Evolutionary conservation across 2,797 vertebrate species (phyloP).

Genomic region (Coregonus ussuriensis): DNA sequence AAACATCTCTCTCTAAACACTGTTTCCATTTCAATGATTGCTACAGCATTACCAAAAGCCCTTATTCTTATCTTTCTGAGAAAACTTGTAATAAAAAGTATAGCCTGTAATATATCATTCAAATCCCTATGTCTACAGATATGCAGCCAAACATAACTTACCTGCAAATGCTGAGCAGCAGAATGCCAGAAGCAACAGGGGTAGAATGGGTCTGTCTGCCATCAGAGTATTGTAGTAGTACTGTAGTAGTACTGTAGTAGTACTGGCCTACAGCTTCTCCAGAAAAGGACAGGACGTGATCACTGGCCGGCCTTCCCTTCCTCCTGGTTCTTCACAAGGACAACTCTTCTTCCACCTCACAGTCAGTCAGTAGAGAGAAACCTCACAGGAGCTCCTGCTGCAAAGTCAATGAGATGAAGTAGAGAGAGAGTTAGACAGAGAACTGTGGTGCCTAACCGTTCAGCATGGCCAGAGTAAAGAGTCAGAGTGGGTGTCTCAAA

Average conservation of each 20-base stretch:
- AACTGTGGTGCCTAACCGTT: conserved; percentile 5
- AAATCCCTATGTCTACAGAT: background rate
- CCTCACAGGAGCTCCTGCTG: conserved; percentile 48
- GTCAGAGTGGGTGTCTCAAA: background rate
- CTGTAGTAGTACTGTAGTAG: conserved; percentile 8
- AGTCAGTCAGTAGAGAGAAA: conserved; percentile 41
- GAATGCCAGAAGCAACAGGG: conserved; percentile 62
- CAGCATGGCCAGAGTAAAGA: conserved; percentile 27
- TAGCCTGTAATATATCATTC: background rate
- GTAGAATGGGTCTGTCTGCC: conserved; percentile 46
- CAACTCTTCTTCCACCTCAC: conserved; percentile 23
- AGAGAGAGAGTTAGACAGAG: conserved; percentile 13
- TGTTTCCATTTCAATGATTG: background rate
- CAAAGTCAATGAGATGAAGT: conserved; percentile 44
- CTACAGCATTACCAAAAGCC: conserved; percentile 5
- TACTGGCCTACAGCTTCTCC: conserved; percentile 36
- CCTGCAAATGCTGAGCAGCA: conserved; percentile 70
- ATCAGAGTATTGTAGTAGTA: conserved; percentile 40
- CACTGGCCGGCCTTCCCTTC: conserved; percentile 27
- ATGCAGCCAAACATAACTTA: conserved; percentile 53
- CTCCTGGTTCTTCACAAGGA: conserved; percentile 18
- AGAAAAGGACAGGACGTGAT: conserved; percentile 13
- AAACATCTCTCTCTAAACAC: conserved; percentile 12
- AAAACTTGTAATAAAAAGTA: background rate
- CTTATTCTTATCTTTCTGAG: background rate